Base-by-base conservation (phyloP, 2,113 vertebrate species). In the Perca fluviatilis region DNA sequence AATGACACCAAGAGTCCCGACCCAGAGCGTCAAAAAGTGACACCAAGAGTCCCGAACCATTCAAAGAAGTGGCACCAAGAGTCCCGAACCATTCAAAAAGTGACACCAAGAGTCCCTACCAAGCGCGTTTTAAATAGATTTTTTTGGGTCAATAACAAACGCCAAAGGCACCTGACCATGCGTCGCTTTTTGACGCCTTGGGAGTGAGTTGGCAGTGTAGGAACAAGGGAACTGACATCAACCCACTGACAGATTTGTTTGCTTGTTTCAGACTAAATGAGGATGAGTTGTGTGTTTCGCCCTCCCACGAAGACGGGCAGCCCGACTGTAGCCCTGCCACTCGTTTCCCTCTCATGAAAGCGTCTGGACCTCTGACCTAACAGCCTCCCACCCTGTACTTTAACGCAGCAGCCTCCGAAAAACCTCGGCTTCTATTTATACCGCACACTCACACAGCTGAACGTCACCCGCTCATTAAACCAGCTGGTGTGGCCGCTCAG, bases 291-390 rank as follows among this genome's bases (percentile, higher is more conserved):
- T 21, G 65, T 9, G 57, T 49, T 40, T n/a, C 2, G 46, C 53
- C 62, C 56, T 78, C 64, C 72, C 60, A 47, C 13, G 70, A 79
- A 43, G 64, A 25, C 21, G 30, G 21, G 47, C 64, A 47, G 18
- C 33, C 27, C 15, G 30, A 69, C 57, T 75, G 54, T 12, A 40
- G 57, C 23, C 3, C 49, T 36, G 62, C 69, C 82, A 67, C 61
- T 47, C 18, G 13, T 53, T 10, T 64, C 49, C 56, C 57, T 75
- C 21, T 58, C 71, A 33, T 80, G 77, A 53, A 15, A 46, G 0
- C n/a, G 65, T 76, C 64, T 75, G 70, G 82, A 79, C 82, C 82
- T 84, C 61, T 72, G 83, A 80, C 78, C 83, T 56, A 0, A 21
- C 66, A 56, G 46, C 72, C 53, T 76, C 25, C 36, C 11, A 54